Evolutionary conservation across 2,113 vertebrate species (phyloP).

Genomic region (Lepus europaeus): DNA sequence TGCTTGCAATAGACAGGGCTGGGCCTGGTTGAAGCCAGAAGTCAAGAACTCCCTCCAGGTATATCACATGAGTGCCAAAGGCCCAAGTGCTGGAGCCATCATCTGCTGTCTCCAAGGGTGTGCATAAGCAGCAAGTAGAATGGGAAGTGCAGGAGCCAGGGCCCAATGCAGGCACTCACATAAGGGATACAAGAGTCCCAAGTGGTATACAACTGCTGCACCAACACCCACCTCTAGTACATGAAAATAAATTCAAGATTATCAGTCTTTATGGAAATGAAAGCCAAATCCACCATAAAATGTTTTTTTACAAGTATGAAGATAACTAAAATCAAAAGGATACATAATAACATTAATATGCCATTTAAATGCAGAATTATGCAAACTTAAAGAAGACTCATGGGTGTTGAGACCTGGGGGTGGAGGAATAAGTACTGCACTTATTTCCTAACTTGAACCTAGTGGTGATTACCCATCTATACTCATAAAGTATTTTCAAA

Average conservation of each 20-base stretch:
- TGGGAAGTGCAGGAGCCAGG: too few relatives aligned
- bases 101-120: too few relatives aligned
- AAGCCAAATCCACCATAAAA: background rate
- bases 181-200: too few relatives aligned
- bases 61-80: too few relatives aligned
- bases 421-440: background rate
- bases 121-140: too few relatives aligned
- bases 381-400: background rate
- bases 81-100: too few relatives aligned
- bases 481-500: background rate
- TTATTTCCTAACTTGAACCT: background rate
- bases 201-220: too few relatives aligned
- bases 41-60: too few relatives aligned
- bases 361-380: background rate
- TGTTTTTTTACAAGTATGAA: background rate
- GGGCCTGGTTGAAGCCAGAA: too few relatives aligned
- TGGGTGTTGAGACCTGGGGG: background rate
- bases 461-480: background rate
- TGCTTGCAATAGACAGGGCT: too few relatives aligned
- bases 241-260: background rate
- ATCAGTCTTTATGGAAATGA: too few relatives aligned
- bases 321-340: background rate
- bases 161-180: too few relatives aligned
- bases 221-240: background rate
- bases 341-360: background rate